Evolutionary conservation across 2,797 vertebrate genomes (phyloP).

Genomic region (Anableps anableps): DNA sequence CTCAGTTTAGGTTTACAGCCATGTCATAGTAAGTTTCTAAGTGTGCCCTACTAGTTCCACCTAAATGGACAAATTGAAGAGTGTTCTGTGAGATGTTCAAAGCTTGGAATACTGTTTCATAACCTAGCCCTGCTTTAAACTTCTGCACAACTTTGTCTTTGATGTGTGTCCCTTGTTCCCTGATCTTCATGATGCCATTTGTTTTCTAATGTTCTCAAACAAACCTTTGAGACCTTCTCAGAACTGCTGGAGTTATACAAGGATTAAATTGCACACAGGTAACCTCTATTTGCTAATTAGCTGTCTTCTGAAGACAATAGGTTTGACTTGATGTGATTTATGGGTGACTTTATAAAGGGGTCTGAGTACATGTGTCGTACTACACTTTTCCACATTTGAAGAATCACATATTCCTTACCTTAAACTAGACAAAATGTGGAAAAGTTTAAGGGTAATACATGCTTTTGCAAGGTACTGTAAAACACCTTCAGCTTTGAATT

Average conservation of each 20-base stretch:
- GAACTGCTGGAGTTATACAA: neutral
- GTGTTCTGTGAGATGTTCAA: neutral
- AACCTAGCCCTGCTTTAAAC: too few species aligned
- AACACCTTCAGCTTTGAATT: conserved; percentile 35
- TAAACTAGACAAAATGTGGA: neutral
- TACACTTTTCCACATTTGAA: neutral
- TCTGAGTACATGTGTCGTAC: neutral
- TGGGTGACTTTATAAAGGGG: neutral
- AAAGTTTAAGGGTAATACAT: neutral
- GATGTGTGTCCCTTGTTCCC: neutral
- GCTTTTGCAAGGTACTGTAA: neutral
- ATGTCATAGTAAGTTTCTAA: neutral
- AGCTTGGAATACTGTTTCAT: neutral
- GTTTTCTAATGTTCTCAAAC: neutral
- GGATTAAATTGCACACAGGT: neutral
- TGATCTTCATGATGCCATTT: neutral
- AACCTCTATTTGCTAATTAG: neutral
- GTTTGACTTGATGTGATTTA: neutral
- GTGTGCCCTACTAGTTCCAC: neutral
- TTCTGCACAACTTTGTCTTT: neutral
- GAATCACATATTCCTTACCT: neutral
- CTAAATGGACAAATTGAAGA: neutral
- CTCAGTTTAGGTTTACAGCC: neutral
- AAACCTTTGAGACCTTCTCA: neutral
- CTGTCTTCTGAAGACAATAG: neutral